Base-by-base conservation (phyloP, 2,113 vertebrate species). In the Puffinus mauretanicus region DNA sequence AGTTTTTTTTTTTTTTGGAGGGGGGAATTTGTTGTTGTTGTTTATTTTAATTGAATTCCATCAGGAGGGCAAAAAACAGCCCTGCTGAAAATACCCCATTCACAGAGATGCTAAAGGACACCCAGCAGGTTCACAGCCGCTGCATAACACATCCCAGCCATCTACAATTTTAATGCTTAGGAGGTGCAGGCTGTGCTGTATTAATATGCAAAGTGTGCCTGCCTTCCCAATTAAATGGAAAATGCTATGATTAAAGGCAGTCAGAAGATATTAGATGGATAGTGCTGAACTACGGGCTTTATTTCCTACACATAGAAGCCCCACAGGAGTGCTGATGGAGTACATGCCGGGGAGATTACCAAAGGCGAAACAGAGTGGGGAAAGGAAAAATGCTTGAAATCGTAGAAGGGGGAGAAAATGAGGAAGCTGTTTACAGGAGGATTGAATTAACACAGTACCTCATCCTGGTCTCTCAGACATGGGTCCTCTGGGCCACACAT, bases 231-330 rank as follows among this genome's bases (percentile, higher is more conserved):
- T 97, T 97, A 97, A 96, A 97, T 78, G 91, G 96, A 76, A 96
- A 97, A 97, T 58, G 97, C 90, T 81, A 92, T 97, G 97, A 97
- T 97, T 97, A 97, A 97, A 97, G 95, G 94, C 92, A 96, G 97
- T 69, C 91, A 97, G 97, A 85, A 95, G 89, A 96, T 95, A 91
- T 91, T 70, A 95, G 97, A 96, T 94, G 96, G 97, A 95, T 96
- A 92, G 96, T 66, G 93, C 96, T 95, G 96, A 97, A 90, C 69
- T 81, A 62, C 0, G 15, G 94, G 95, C 96, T 97, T 87, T 93
- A 96, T 95, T 89, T 92, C 80, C 94, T 86, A 46, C 77, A 14
- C 52, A 16, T 2, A 73, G 95, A 51, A 97, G 83, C 93, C 96
- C 96, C 95, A 82, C 92, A 96, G 97, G 97, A 97, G 82, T 16